A percentile compares a stretch with the other conserved stretches of the same genome.
Evolutionary conservation across 2,888 invertebrate genomes (phyloP).

Genomic region (Tetragnatha montana): DNA sequence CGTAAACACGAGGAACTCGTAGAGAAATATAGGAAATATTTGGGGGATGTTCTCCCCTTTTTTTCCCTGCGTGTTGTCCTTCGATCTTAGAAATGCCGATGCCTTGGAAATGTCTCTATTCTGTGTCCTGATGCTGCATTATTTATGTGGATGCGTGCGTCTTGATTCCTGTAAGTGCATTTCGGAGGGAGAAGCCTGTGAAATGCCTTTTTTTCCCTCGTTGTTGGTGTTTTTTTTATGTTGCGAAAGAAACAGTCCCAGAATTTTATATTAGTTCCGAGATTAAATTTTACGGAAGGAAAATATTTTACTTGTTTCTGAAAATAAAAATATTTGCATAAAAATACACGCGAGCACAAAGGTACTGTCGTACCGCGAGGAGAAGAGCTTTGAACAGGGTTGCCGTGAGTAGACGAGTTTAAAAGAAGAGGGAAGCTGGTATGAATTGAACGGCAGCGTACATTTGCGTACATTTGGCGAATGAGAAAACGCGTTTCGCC

Average conservation of each 20-base stretch:
- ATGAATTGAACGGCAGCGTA: too few species aligned
- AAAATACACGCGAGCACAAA: background rate
- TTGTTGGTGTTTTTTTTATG: background rate
- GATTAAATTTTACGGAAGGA: background rate
- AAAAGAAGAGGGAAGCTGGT: too few species aligned
- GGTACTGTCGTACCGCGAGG: too few species aligned
- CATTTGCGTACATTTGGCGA: too few species aligned
- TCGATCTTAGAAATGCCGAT: background rate
- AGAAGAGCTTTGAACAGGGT: too few species aligned
- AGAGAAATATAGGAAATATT: background rate
- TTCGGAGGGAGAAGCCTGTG: background rate
- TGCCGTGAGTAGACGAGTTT: too few species aligned
- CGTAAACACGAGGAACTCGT: background rate
- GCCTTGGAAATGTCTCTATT: background rate
- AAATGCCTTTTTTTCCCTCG: background rate
- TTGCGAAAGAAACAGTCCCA: background rate
- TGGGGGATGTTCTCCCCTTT: background rate
- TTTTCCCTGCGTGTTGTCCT: background rate
- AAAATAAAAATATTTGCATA: background rate
- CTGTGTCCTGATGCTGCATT: background rate
- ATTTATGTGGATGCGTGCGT: background rate
- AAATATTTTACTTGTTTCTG: background rate
- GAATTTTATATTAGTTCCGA: background rate
- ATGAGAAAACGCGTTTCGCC: too few species aligned
- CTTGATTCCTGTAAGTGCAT: background rate